Conservation (phyloP, 1,140 invertebrate genomes). For the Neotoxoptera formosana region DNA sequence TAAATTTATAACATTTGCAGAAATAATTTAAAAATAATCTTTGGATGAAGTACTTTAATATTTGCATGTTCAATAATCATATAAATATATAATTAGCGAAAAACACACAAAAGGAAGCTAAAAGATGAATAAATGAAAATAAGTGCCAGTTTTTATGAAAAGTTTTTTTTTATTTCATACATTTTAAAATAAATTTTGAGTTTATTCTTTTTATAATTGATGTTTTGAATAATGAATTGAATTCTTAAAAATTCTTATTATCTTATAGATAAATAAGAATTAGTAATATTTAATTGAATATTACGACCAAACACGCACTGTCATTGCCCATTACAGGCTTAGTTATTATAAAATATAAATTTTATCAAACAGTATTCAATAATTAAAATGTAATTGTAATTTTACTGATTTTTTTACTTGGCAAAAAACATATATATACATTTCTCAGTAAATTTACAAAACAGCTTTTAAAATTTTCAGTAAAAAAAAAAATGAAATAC, state of each 20-base stretch:
- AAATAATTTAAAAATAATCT: not conserved
- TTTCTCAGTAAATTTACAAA: too few species aligned
- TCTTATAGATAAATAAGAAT: not conserved
- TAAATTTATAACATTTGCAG: not conserved
- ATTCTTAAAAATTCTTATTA: not conserved
- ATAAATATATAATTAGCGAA: not conserved
- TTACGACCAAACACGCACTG: not conserved
- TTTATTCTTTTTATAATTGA: not conserved
- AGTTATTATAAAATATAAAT: not conserved
- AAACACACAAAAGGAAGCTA: not conserved
- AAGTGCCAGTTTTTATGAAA: not conserved
- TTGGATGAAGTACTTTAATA: not conserved
- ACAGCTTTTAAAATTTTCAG: too few species aligned
- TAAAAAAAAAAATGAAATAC: not conserved
- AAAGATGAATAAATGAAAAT: not conserved
- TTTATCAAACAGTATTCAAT: not conserved
- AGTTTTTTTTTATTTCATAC: not conserved
- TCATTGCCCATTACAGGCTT: not conserved
- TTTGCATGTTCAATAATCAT: not conserved
- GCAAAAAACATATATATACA: not conserved
- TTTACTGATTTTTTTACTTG: not conserved
- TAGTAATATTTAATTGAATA: not conserved
- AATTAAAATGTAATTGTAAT: not conserved
- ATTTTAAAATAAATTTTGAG: not conserved
- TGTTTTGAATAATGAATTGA: not conserved